Base-by-base conservation (phyloP, 2,113 vertebrate species). In the Furnarius figulus region DNA sequence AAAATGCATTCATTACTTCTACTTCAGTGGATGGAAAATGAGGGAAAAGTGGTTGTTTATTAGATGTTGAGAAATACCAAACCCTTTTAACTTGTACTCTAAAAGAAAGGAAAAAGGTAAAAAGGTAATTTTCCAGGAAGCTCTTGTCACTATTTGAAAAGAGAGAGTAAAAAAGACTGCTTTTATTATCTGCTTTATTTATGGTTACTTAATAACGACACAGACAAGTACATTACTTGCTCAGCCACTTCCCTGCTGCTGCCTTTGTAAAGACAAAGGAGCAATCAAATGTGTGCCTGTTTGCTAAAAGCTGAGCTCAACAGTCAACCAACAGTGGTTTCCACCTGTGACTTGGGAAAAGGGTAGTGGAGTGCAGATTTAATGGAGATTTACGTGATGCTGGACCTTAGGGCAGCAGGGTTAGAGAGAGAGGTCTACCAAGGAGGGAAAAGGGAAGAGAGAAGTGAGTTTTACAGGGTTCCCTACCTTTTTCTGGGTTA, bases 181-280 rank as follows among this genome's bases (percentile, higher is more conserved):
- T 97, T 98, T 97, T 96, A 97, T 97, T 96, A 87, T 37, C 83
- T n/a, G 22, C 90, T 95, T 97, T 98, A 97, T 98, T 98, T 97
- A 97, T 96, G 96, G 94, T 89, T 94, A 70, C 95, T 92, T 92
- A 68, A 35, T 86, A 79, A 90, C 22, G 35, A 97, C 94, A 96
- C 68, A 94, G 89, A 91, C 94, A 91, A 97, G 97, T 89, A 23
- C 96, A 95, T 96, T 97, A 94, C 89, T 47, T 19, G 91, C 12
- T n/a, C 72, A 72, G 90, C 14, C 55, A 79, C 91, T 90, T 92
- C 71, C 55, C 89, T 58, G 31, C 84, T 68, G 22, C 86, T 85
- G 86, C 89, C 73, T 92, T 22, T 50, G 56, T 3, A 85, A 87
- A 97, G 92, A 94, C 85, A 97, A 93, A 96, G 62, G 65, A 86